A percentile compares a stretch with the other conserved stretches of the same genome.
These are phyloP conservation scores for Periophthalmus modestus DNA, from an alignment of 2,113 vertebrate species.

Conservation along the genomic window DNA sequence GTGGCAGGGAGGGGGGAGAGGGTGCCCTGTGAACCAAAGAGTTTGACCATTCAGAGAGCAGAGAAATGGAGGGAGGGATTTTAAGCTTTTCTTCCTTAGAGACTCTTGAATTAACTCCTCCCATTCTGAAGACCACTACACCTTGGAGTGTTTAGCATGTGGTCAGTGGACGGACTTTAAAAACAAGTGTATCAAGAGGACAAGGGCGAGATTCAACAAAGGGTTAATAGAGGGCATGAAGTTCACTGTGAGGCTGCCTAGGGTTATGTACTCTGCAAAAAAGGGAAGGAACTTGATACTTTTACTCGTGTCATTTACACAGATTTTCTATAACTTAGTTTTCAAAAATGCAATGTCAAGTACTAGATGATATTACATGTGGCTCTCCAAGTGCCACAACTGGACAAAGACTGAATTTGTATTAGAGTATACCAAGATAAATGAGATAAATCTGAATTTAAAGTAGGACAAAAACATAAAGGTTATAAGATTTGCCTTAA, in stretches of 20 bases:
- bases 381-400: too few species aligned
- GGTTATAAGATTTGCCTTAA: too few species aligned
- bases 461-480: too few species aligned
- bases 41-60: constrained; percentile 57
- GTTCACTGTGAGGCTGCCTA: not conserved
- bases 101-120: constrained; percentile 38
- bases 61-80: constrained; percentile 35
- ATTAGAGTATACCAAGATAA: too few species aligned
- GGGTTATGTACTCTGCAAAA: constrained; percentile 10
- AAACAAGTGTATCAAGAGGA: not conserved
- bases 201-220: not conserved
- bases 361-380: not conserved
- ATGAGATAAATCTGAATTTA: too few species aligned
- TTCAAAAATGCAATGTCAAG: not conserved
- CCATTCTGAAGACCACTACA: not conserved
- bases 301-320: not conserved
- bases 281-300: not conserved
- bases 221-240: constrained; percentile 26
- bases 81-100: not conserved
- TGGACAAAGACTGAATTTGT: too few species aligned
- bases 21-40: constrained; percentile 75
- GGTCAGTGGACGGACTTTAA: not conserved
- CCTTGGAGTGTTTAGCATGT: not conserved
- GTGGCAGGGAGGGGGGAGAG: constrained; percentile 40
- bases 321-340: not conserved